Percentiles rank a stretch among this genome's conserved stretches.
Evolutionary conservation across 2,888 invertebrate species (phyloP).

Genomic region (Tromatobia lineatoria): DNA sequence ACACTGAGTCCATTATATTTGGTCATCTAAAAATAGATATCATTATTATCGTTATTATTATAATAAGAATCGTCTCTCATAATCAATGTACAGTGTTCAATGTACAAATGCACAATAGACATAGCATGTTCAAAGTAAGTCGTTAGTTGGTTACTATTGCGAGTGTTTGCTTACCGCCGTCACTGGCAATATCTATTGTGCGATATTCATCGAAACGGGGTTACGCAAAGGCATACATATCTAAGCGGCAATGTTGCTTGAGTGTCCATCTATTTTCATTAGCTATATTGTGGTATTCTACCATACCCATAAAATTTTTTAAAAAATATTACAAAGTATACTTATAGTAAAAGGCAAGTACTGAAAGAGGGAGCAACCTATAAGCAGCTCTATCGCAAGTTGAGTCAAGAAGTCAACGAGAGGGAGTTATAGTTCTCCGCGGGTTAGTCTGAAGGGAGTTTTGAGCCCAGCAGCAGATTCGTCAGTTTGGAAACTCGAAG

Average conservation of each 20-base stretch:
- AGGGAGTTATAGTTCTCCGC: slow-evolving; percentile 56
- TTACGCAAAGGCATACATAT: slow-evolving; percentile 32
- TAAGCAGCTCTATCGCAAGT: slow-evolving; percentile 26
- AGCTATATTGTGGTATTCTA: slow-evolving; percentile 39
- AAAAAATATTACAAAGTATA: slow-evolving; percentile 44
- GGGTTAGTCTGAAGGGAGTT: slow-evolving; percentile 60
- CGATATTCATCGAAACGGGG: slow-evolving; percentile 23
- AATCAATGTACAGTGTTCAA: slow-evolving; percentile 74
- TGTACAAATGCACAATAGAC: slow-evolving; percentile 15
- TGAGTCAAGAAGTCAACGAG: slow-evolving; percentile 57
- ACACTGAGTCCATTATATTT: slow-evolving; percentile 75
- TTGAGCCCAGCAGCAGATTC: slow-evolving; percentile 63
- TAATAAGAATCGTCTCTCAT: slow-evolving; percentile 72
- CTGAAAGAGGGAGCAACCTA: slow-evolving; percentile 14
- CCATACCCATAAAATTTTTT: background rate
- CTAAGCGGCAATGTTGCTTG: slow-evolving; percentile 25
- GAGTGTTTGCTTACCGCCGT: background rate
- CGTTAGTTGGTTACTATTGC: background rate
- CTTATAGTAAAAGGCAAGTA: slow-evolving; percentile 40
- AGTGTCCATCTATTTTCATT: slow-evolving; percentile 45
- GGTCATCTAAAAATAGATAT: slow-evolving; percentile 79
- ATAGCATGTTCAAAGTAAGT: background rate
- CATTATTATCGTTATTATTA: slow-evolving; percentile 70
- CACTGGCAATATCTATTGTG: slow-evolving; percentile 18
- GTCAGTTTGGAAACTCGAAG: slow-evolving; percentile 68